phyloP scores from a whole-genome alignment of 1,140 invertebrate species.

The Drosophila pallidifrons region DNA sequence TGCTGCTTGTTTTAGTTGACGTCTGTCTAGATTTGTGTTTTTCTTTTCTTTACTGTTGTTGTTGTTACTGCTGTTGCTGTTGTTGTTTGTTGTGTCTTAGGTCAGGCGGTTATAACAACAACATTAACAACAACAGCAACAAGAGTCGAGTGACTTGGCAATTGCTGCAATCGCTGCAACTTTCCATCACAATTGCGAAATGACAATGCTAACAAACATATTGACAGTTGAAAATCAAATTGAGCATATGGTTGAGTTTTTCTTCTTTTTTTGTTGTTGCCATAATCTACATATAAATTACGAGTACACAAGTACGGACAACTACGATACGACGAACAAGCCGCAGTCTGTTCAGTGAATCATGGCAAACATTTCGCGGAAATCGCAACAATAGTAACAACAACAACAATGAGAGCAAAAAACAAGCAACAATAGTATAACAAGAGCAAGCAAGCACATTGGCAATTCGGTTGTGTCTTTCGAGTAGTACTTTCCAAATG shows the following conservation, averaged over 20 bases:
- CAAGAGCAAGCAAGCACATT: conserved; percentile 29
- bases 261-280: background rate
- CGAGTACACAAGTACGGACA: conserved; percentile 34
- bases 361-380: conserved; percentile 75
- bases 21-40: conserved; percentile 26
- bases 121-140: conserved; percentile 9
- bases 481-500: conserved; percentile 66
- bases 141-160: conserved; percentile 33
- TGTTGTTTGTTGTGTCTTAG: conserved; percentile 33
- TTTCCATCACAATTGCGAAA: conserved; percentile 63
- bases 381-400: conserved; percentile 55
- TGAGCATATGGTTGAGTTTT: conserved; percentile 48
- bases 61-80: background rate
- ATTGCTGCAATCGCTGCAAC: conserved; percentile 47
- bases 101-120: conserved; percentile 21
- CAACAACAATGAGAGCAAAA: conserved; percentile 36
- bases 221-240: conserved; percentile 80
- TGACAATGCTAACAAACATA: conserved; percentile 52
- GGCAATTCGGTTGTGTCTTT: conserved; percentile 25
- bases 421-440: conserved; percentile 8
- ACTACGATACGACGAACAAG: conserved; percentile 24
- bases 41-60: conserved; percentile 1
- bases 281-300: conserved; percentile 77
- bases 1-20: background rate
- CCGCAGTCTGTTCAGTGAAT: conserved; percentile 72